Evolutionary conservation across 2,888 invertebrate genomes (phyloP).

Genomic region (Thymelicus sylvestris): DNA sequence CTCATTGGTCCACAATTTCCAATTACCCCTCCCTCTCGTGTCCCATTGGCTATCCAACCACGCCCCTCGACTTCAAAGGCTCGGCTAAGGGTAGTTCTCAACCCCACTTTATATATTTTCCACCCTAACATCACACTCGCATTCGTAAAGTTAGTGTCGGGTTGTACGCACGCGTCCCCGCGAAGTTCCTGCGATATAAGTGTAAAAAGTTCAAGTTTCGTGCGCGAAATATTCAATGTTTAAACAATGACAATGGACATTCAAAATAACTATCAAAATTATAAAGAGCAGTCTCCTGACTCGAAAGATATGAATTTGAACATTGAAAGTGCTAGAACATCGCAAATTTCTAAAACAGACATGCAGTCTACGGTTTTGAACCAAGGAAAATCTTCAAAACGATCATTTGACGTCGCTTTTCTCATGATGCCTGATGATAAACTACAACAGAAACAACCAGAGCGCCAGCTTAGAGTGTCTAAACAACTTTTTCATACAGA

Average conservation of each 20-base stretch:
- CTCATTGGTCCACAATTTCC: constrained; percentile 67
- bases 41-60: constrained; percentile 69
- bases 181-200: constrained; percentile 70
- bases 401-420: constrained; percentile 96
- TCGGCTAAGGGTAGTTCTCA: constrained; percentile 77
- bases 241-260: constrained; percentile 89
- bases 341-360: constrained; percentile 67
- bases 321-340: constrained; percentile 80
- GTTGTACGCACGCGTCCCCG: constrained; percentile 75
- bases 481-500: constrained; percentile 78
- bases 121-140: constrained; percentile 79
- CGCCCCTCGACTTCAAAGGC: constrained; percentile 74
- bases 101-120: constrained; percentile 82
- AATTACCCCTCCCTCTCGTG: constrained; percentile 70
- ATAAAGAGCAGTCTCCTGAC: constrained; percentile 78
- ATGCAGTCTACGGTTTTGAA: constrained; percentile 69
- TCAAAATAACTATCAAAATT: constrained; percentile 81
- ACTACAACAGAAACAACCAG: constrained; percentile 86
- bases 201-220: constrained; percentile 74
- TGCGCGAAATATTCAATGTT: constrained; percentile 71
- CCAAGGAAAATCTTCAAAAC: constrained; percentile 84
- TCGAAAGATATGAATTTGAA: constrained; percentile 74
- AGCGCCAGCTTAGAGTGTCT: constrained; percentile 81
- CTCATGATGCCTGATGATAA: constrained; percentile 95
- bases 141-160: constrained; percentile 74